A percentile compares a stretch with the other conserved stretches of the same genome.
Evolutionary conservation across 1,140 invertebrate species (phyloP).

Genomic region (Charaxes varanes): DNA sequence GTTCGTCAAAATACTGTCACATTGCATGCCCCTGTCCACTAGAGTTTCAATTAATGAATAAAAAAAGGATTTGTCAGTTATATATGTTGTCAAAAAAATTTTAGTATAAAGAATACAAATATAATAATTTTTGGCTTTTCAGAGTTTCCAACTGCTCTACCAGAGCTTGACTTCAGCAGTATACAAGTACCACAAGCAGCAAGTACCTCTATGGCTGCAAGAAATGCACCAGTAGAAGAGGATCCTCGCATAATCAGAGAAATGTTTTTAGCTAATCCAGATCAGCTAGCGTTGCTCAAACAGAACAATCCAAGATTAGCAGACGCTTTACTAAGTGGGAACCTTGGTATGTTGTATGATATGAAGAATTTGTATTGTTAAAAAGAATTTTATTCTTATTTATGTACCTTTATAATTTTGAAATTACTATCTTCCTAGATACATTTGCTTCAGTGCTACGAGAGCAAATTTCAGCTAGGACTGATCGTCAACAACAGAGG

Average conservation of each 20-base stretch:
- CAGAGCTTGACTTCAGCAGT: conserved; percentile 86
- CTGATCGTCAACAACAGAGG: conserved; percentile 87
- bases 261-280: conserved; percentile 93
- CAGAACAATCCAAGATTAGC: conserved; percentile 95
- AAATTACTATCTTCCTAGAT: conserved; percentile 68
- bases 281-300: conserved; percentile 91
- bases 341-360: conserved; percentile 76
- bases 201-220: conserved; percentile 56
- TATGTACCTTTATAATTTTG: conserved; percentile 16
- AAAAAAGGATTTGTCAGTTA: conserved; percentile 18
- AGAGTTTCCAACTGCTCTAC: conserved; percentile 55
- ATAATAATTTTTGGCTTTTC: conserved; percentile 27
- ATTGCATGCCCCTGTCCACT: conserved; percentile 3
- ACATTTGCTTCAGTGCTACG: conserved; percentile 87
- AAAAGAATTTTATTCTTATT: conserved; percentile 3
- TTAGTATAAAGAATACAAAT: conserved; percentile 15
- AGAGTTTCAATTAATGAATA: conserved; percentile 13
- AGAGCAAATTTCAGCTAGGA: conserved; percentile 86
- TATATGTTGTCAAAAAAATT: conserved; percentile 24
- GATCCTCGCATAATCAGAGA: conserved; percentile 92
- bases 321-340: conserved; percentile 90
- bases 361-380: conserved; percentile 5
- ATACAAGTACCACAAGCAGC: conserved; percentile 83
- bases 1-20: conserved; percentile 12
- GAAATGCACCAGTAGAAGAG: conserved; percentile 78